A percentile compares a stretch with the other conserved stretches of the same genome.
phyloP scores from a whole-genome alignment of 2,888 invertebrate species.

The Salpingus planirostris region DNA sequence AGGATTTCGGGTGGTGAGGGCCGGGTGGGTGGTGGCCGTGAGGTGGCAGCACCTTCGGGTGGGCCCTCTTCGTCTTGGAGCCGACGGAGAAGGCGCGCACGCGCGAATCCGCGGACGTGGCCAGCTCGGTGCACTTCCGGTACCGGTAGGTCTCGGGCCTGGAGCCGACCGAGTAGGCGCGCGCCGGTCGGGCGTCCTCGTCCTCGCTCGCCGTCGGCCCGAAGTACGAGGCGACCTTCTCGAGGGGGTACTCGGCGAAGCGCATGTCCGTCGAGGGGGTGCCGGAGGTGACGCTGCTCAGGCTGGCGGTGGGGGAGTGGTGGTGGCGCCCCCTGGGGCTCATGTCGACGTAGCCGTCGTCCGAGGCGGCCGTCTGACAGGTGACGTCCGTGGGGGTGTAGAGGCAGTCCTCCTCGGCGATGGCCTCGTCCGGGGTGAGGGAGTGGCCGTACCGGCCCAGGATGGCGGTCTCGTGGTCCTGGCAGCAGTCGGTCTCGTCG shows the following conservation, averaged over 20 bases:
- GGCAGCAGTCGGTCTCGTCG: slow-evolving; percentile 49
- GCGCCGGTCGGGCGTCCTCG: slow-evolving; percentile 50
- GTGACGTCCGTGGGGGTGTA: slow-evolving; percentile 29
- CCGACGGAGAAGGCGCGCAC: slow-evolving; percentile 78
- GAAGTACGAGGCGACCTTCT: slow-evolving; percentile 71
- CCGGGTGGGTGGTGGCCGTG: slow-evolving; percentile 23
- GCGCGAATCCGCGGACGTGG: no score
- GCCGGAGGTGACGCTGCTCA: slow-evolving; percentile 67
- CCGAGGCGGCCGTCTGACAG: slow-evolving; percentile 45
- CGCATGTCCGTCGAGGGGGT: slow-evolving; percentile 73
- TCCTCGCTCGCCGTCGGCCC: slow-evolving; percentile 50
- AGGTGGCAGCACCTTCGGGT: slow-evolving; percentile 30
- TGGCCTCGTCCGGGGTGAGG: slow-evolving; percentile 55
- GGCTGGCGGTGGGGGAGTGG: slow-evolving; percentile 57
- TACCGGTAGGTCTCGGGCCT: slow-evolving; percentile 49
- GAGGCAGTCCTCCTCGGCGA: slow-evolving; percentile 53
- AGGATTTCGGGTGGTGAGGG: slow-evolving; percentile 49
- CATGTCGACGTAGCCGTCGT: slow-evolving; percentile 54
- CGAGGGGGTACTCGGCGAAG: slow-evolving; percentile 70
- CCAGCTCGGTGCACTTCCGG: slow-evolving; percentile 28
- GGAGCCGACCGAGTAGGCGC: slow-evolving; percentile 82
- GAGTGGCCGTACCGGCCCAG: slow-evolving; percentile 44
- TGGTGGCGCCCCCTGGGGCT: slow-evolving; percentile 30
- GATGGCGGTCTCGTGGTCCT: slow-evolving; percentile 20
- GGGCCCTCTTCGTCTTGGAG: slow-evolving; percentile 50